Base-by-base conservation (phyloP, 2,797 vertebrate species). In the Rhinogobio ventralis region DNA sequence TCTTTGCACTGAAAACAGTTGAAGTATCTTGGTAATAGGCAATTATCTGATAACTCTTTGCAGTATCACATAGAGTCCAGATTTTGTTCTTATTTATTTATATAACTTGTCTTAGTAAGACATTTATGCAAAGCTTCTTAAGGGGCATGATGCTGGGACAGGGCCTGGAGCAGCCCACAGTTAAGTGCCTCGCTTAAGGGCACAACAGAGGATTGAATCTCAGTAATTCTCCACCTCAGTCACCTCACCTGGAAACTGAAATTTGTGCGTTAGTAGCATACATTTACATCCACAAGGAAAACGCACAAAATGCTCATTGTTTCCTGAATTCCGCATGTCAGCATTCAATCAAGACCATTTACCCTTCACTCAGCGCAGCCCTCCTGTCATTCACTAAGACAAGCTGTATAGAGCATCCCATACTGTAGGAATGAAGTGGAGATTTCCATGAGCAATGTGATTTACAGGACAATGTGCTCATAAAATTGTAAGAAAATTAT, bases 91-190 rank as follows among this genome's bases (percentile, higher is more conserved):
- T 45, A 25, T 39, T 60, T 71, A 69, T 84, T 78, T 84, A 78
- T 78, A 57, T 69, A 78, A 78, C 13, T n/a, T 45, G 36, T 25
- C 25, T 69, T 77, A 84, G 77, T 23, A 55, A 75, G 82, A 83
- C 46, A 42, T 67, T 83, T 53, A 77, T 83, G 82, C 36, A 68
- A 67, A 83, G 49, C 73, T 83, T 33, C 13, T 79, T 33, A 79
- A 30, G 46, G 17, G 33, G 33, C 33, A 55, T 39, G 73, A 42
- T 76, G 46, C 46, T 30, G 49, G 33, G 82, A 57, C 82, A 84
- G 64, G 51, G 36, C 82, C 82, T 69, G 19, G 17, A 78, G 82
- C 82, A 57, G 11, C 36, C 74, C 36, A 57, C 64, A 33, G 74
- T 84, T 57, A 68, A 84, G 51, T 68, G 64, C 7, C 74, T 83